A percentile compares a stretch with the other conserved stretches of the same genome.
Evolutionary conservation across 2,113 vertebrate species (phyloP).

Genomic region (Willisornis vidua): DNA sequence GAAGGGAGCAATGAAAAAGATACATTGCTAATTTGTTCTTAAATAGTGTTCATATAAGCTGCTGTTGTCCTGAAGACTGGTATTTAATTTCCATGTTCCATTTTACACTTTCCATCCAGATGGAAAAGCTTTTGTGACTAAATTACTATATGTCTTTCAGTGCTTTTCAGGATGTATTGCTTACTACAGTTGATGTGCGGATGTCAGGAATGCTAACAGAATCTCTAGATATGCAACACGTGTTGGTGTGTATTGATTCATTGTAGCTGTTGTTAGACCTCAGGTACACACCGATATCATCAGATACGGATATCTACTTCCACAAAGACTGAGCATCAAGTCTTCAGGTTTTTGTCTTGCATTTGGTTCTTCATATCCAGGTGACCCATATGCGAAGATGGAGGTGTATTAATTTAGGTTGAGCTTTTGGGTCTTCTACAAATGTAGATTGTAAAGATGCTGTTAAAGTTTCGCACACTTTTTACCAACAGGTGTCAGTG

Average conservation of each 20-base stretch:
- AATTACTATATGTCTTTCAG: neutral
- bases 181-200: rapidly evolving
- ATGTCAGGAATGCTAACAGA: neutral
- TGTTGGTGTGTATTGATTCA: neutral
- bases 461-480: neutral
- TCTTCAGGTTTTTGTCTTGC: neutral
- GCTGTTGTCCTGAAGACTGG: neutral
- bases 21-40: neutral
- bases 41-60: neutral
- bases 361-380: neutral
- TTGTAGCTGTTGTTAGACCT: neutral
- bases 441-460: neutral
- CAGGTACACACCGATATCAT: neutral
- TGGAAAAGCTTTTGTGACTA: neutral
- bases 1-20: neutral
- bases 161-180: neutral
- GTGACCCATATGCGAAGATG: neutral
- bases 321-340: neutral
- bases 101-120: neutral
- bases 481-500: constrained; percentile 77
- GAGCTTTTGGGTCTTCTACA: neutral
- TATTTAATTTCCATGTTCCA: neutral
- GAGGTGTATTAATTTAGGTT: neutral
- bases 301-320: neutral
- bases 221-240: rapidly evolving